Evolutionary conservation across 2,113 vertebrate species (phyloP), one percentile per base, ranked within the genome.

Genomic region (Entelurus aequoreus): DNA sequence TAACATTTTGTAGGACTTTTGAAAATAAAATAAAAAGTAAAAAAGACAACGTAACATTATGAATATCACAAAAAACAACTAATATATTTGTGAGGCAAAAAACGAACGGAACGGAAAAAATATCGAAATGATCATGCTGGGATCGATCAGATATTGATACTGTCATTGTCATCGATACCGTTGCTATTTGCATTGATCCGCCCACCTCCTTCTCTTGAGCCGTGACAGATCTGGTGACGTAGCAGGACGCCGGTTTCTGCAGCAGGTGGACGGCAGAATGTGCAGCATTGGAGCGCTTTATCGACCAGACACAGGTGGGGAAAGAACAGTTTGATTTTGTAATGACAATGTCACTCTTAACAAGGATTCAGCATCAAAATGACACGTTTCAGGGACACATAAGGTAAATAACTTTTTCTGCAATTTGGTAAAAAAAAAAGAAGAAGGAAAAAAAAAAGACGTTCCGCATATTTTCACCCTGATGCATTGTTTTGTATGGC

Each of bases 321-420:
- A 11, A 36, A 40, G 46, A 62, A 47, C 37, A 12, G 12, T 46
- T 59, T 40, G 62, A 59, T 6, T 51, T 57, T 15, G 52, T 9
- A 61, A 46, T 9, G 2, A 14, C 28, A 28, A 28, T 28, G 28
- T 28, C 28, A 8, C 21, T 57, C 28, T 8, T 47, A 36, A 44
- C 62, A 65, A 47, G 6, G 28, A 65, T 54, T 48, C 7, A 61
- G 54, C 46, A 61, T 11, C 14, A 61, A 19, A 15, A 14, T 48
- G 58, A 40, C 13, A 48, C 13, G 38, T 57, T 14, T 14, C n/a
- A 53, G 35, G 65, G 10, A 60, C 3, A 1, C 59, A 52, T 11
- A 46, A 62, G 61, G 72, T 69, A 72, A 60, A 8, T 51, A 1
- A 5, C 15, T 8, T n/a, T 51, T 64, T 67, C 35, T 4, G 6